Evolutionary conservation across 2,888 invertebrate genomes (phyloP).

Genomic region (Julus scandinavius): DNA sequence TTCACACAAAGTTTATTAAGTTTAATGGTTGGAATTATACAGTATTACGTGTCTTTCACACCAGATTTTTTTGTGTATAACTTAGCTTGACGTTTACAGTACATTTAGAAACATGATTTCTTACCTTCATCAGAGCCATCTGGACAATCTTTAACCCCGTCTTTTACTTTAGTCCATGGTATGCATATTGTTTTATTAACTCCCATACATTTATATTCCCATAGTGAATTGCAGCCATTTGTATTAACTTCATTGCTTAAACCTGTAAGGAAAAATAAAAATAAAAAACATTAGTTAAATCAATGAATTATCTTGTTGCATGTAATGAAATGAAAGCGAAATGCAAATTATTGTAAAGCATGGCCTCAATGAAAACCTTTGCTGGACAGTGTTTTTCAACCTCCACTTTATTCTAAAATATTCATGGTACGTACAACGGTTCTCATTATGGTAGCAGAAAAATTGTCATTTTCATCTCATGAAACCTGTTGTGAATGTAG

Average conservation of each 20-base stretch:
- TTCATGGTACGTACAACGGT: neutral
- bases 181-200: slow-evolving; percentile 60
- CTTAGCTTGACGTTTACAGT: too few species aligned
- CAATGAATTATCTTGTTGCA: neutral
- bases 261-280: neutral
- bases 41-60: neutral
- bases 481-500: neutral
- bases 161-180: slow-evolving; percentile 60
- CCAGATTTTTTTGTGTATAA: neutral
- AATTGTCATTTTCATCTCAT: neutral
- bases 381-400: neutral
- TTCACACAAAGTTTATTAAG: too few species aligned
- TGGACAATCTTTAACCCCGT: slow-evolving; percentile 63
- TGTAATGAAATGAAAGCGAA: neutral
- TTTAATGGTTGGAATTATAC: too few species aligned
- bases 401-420: neutral
- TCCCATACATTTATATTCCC: slow-evolving; percentile 50
- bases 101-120: neutral
- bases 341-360: neutral
- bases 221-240: slow-evolving; percentile 24
- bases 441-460: too few species aligned
- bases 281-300: neutral
- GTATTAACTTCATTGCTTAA: slow-evolving; percentile 11
- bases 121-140: slow-evolving; percentile 65
- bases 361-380: neutral